These are phyloP conservation scores for Strigamia maritima DNA, from an alignment of 2,888 invertebrate genomes.

Conservation along the genomic window DNA sequence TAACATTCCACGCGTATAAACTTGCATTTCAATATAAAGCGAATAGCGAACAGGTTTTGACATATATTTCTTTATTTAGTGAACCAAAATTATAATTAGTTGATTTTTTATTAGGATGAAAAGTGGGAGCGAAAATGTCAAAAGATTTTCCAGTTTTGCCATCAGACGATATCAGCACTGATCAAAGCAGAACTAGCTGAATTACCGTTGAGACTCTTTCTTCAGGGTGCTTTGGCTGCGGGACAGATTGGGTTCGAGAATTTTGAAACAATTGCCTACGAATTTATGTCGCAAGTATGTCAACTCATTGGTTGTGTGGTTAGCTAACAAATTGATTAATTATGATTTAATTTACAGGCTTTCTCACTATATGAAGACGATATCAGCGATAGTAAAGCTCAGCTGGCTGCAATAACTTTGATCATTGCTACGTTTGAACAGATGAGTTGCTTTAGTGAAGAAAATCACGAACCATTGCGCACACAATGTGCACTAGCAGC, in stretches of 20 bases:
- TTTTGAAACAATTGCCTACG: conserved; percentile 95
- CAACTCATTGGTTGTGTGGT: neutral
- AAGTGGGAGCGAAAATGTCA: conserved; percentile 98
- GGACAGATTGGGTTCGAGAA: conserved; percentile 89
- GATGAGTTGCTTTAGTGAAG: conserved; percentile 89
- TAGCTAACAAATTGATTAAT: neutral
- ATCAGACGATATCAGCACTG: conserved; percentile 87
- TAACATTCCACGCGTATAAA: conserved; percentile 89
- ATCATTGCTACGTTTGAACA: conserved; percentile 94
- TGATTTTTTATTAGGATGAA: conserved; percentile 65
- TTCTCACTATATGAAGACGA: conserved; percentile 98
- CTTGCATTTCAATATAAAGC: conserved; percentile 79
- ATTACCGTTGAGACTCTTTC: conserved; percentile 83
- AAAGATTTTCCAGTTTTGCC: conserved; percentile 97
- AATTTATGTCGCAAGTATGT: conserved; percentile 82
- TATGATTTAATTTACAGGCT: conserved; percentile 58
- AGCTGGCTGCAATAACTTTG: conserved; percentile 89
- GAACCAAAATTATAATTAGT: neutral
- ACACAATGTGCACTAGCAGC: conserved; percentile 95
- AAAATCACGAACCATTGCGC: conserved; percentile 93
- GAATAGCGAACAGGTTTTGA: conserved; percentile 65
- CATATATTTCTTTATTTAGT: neutral
- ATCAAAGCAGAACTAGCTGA: conserved; percentile 95
- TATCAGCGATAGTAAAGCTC: conserved; percentile 94
- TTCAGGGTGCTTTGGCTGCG: conserved; percentile 92